Base-by-base conservation (phyloP, 2,888 invertebrate species). In the Toxonevra muliebris region DNA sequence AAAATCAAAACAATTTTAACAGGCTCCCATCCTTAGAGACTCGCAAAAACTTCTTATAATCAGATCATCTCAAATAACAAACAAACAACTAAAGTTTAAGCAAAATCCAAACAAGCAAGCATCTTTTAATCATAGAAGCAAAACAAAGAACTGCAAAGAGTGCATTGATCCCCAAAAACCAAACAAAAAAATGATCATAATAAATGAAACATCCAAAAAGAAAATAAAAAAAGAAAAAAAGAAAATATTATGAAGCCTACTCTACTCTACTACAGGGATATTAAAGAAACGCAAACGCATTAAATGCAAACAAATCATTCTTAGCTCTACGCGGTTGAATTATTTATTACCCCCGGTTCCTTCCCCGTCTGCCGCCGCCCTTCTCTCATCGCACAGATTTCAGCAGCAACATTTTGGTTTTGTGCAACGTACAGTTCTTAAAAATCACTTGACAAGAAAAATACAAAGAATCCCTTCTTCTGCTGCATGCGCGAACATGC, bases 131-230 rank as follows among this genome's bases (percentile, higher is more conserved):
- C 71, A 71, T 73, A 74, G 75, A 75, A 73, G 73, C 71, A 69
- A 73, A 73, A 70, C 65, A 69, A 69, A 73, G 67, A 64, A 66
- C 52, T 53, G 65, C 65, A 70, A 65, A 69, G 62, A 73, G 76
- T 74, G 67, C 75, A 69, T 72, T 76, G 76, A 76, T 72, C 76
- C 69, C 73, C 41, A 55, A 54, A 62, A 65, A 68, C 20, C 30
- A 30, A 30, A 30, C 30, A 2, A 30, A 30, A 30, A 30, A 30
- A 7, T 13, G 19, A 60, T 19, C 19, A 2, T 30, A 30, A 61
- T 45, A 50, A 19, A 53, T 30, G 13, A 17, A 55, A 19, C 59
- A 30, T 7, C 30, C 30, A 45, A 19, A 13, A 43, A 2, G 20
- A n/a, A 40, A 2, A 1, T 19, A 60, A 50, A n/a, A 30, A 30